A percentile compares a stretch with the other conserved stretches of the same genome.
Evolutionary conservation across 2,888 invertebrate species (phyloP).

Genomic region (Drosophila cracens): DNA sequence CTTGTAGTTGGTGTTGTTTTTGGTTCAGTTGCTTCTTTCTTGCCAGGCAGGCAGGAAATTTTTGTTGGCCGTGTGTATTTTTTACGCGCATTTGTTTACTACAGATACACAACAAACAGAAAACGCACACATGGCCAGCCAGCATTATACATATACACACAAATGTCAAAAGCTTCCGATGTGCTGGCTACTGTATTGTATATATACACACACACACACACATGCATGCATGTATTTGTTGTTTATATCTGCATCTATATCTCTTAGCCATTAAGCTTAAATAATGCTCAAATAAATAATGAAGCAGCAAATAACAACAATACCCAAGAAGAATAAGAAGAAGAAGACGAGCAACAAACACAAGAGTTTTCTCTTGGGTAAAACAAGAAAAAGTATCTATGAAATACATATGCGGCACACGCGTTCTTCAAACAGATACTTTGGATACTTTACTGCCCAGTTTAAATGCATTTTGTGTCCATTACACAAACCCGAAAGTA

Average conservation of each 20-base stretch:
- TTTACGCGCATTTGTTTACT: slow-evolving; percentile 78
- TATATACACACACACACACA: not conserved
- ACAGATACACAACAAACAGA: slow-evolving; percentile 70
- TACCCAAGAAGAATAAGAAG: not conserved
- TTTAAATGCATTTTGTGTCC: slow-evolving; percentile 60
- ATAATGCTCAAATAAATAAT: slow-evolving; percentile 63
- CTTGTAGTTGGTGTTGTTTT: slow-evolving; percentile 19
- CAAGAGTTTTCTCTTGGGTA: slow-evolving; percentile 1
- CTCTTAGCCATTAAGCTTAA: slow-evolving; percentile 52
- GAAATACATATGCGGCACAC: slow-evolving; percentile 51
- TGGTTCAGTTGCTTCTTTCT: slow-evolving; percentile 24
- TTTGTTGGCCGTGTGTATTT: slow-evolving; percentile 56
- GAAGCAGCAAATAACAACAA: slow-evolving; percentile 49
- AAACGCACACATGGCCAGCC: slow-evolving; percentile 42
- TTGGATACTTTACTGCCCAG: slow-evolving; percentile 44
- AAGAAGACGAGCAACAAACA: slow-evolving; percentile 5
- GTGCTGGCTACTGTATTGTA: slow-evolving; percentile 42
- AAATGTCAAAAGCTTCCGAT: slow-evolving; percentile 45
- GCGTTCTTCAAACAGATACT: slow-evolving; percentile 35
- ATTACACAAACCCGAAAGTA: slow-evolving; percentile 72
- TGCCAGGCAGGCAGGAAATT: slow-evolving; percentile 42
- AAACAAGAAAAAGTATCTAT: slow-evolving; percentile 42
- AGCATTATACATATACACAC: slow-evolving; percentile 33
- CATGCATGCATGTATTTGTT: not conserved
- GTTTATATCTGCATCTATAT: slow-evolving; percentile 28